Evolutionary conservation across 2,113 vertebrate genomes (phyloP).

Genomic region (Apodemus speciosus): DNA sequence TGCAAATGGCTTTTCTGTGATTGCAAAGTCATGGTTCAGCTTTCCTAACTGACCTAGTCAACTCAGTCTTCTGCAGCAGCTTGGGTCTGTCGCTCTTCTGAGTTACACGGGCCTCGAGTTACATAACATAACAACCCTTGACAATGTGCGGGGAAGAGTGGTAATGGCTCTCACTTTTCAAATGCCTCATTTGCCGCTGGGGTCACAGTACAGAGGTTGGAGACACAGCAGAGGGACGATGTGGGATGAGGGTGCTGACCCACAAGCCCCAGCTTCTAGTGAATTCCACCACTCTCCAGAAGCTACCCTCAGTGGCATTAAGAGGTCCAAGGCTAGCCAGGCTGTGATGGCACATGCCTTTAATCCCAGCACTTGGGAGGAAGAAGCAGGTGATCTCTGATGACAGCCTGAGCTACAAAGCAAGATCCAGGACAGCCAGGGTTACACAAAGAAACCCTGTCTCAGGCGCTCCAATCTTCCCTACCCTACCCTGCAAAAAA

Average conservation of each 20-base stretch:
- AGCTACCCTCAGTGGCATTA: background rate
- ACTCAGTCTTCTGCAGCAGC: background rate
- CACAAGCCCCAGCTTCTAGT: fast-evolving
- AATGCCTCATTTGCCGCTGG: background rate
- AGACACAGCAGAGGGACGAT: background rate
- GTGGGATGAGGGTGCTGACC: background rate
- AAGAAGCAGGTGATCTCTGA: background rate
- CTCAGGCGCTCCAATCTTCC: background rate
- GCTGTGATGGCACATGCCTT: background rate
- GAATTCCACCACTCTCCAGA: background rate
- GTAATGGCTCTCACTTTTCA: background rate
- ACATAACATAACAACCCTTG: no score
- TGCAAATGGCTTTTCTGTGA: background rate
- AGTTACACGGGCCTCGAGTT: no score
- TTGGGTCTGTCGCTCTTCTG: background rate
- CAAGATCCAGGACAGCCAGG: background rate
- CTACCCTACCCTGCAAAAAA: no score
- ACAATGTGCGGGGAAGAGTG: background rate
- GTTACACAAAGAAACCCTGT: background rate
- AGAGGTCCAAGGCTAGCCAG: background rate
- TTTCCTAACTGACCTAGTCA: background rate
- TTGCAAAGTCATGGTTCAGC: background rate
- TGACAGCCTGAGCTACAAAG: background rate
- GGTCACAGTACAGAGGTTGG: background rate
- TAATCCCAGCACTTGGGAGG: background rate